Conservation (phyloP, 2,797 vertebrate species). For the Odontamblyopus lacepedii region DNA sequence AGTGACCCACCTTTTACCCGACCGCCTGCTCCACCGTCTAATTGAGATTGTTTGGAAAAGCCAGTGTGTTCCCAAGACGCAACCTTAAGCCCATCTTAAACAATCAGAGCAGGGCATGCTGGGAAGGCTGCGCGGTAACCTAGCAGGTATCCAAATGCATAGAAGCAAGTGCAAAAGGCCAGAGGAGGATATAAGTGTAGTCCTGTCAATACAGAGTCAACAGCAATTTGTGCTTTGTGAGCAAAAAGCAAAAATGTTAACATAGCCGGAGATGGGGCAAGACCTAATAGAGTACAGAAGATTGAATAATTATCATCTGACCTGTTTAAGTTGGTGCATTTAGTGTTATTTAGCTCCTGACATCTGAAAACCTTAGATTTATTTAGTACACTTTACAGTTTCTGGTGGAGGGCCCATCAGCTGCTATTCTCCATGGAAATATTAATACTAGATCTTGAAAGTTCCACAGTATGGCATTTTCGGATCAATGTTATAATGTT, state of each 20-base stretch:
- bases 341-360: background rate
- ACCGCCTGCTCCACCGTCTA: constrained; percentile 80
- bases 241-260: background rate
- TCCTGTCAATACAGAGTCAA: background rate
- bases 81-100: constrained; percentile 61
- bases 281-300: background rate
- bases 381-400: background rate
- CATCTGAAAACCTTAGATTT: background rate
- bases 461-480: no score
- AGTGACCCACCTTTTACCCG: constrained; percentile 70
- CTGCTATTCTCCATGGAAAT: no score
- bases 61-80: constrained; percentile 75
- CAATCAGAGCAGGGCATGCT: constrained; percentile 77
- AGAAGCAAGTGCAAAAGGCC: constrained; percentile 75
- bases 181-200: constrained; percentile 70
- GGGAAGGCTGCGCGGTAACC: constrained; percentile 82
- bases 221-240: background rate
- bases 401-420: no score
- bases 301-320: background rate
- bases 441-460: no score
- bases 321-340: background rate
- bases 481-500: no score
- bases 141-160: constrained; percentile 78
- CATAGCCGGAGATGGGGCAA: background rate
- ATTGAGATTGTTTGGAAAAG: constrained; percentile 86